phyloP scores from a whole-genome alignment of 2,113 vertebrate species.

The Oxyruncus cristatus region DNA sequence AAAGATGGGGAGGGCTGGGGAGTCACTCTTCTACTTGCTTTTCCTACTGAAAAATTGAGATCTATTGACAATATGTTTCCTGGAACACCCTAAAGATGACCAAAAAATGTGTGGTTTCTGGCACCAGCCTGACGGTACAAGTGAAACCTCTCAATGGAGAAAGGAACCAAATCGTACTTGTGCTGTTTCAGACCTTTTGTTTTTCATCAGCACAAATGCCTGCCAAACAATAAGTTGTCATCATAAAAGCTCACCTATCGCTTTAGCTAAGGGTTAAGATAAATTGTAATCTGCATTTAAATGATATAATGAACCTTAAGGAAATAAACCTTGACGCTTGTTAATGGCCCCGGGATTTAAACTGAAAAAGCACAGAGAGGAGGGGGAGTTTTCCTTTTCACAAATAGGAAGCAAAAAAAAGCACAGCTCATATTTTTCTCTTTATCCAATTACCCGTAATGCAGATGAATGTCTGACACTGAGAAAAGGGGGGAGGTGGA shows the following conservation, averaged over 20 bases:
- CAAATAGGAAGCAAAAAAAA: not conserved
- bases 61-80: slow-evolving; percentile 43
- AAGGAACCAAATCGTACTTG: not conserved
- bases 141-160: slow-evolving; percentile 32
- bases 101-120: slow-evolving; percentile 54
- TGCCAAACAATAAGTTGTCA: slow-evolving; percentile 19
- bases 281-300: not conserved
- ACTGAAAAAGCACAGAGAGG: not conserved
- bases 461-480: not conserved
- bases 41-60: slow-evolving; percentile 17
- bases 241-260: not conserved
- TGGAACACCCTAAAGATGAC: slow-evolving; percentile 56
- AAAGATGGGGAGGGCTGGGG: not conserved
- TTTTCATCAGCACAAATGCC: slow-evolving; percentile 12
- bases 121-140: not conserved
- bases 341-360: not conserved
- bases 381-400: not conserved
- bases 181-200: slow-evolving; percentile 14
- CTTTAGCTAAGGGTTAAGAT: not conserved
- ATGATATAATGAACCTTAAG: not conserved
- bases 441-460: slow-evolving; percentile 13
- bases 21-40: not conserved
- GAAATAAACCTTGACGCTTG: not conserved
- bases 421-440: not conserved
- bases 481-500: not conserved